Evolutionary conservation across 2,888 invertebrate genomes (phyloP).

Genomic region (Dione juno): DNA sequence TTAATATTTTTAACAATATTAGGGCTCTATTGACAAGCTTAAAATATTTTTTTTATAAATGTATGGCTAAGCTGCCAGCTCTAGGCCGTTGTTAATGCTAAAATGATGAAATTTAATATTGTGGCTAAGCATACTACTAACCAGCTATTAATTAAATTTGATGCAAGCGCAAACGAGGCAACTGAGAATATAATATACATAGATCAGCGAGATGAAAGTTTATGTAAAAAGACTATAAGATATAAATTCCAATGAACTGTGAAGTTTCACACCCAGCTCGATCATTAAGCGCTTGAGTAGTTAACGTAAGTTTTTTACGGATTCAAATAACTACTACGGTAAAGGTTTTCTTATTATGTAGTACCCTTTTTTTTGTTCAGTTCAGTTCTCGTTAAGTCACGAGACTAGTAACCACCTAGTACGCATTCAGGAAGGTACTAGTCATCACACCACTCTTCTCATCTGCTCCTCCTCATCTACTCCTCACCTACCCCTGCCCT

Average conservation of each 20-base stretch:
- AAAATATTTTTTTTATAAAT: constrained; percentile 8
- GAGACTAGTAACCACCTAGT: too few species aligned
- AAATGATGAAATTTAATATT: constrained; percentile 29
- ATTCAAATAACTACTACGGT: too few species aligned
- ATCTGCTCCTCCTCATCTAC: too few species aligned
- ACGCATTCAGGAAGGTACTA: too few species aligned
- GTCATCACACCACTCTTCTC: too few species aligned
- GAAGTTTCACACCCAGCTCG: not conserved
- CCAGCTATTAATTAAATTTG: constrained; percentile 40
- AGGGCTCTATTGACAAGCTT: not conserved
- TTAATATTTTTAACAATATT: too few species aligned
- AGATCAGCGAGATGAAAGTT: constrained; percentile 12
- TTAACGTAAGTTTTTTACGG: too few species aligned
- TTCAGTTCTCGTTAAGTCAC: too few species aligned
- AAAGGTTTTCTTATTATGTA: too few species aligned
- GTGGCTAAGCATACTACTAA: constrained; percentile 17
- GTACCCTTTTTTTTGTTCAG: too few species aligned
- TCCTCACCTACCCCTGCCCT: too few species aligned
- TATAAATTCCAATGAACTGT: constrained; percentile 5
- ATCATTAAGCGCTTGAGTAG: constrained; percentile 3
- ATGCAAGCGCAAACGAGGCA: constrained; percentile 36
- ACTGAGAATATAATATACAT: constrained; percentile 34
- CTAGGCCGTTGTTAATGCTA: constrained; percentile 11
- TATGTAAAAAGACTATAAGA: constrained; percentile 2
- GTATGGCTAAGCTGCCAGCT: not conserved